These are phyloP conservation scores for Tenualosa thibaudeaui DNA, from an alignment of 2,797 vertebrate species.

Conservation along the genomic window DNA sequence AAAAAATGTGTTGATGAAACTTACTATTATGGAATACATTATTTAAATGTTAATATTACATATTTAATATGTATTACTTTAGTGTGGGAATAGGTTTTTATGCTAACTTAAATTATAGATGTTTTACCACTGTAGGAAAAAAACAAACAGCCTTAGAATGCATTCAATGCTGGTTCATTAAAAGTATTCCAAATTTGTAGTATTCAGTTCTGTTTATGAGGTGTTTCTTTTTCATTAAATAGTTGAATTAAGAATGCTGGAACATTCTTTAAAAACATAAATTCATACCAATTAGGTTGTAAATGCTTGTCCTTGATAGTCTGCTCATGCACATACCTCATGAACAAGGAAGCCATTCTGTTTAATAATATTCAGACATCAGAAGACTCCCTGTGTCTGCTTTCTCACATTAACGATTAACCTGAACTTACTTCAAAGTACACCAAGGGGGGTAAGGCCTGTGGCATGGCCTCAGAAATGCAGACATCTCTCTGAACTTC, in stretches of 20 bases:
- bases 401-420: constrained; percentile 53
- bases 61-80: background rate
- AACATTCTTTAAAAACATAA: constrained; percentile 1
- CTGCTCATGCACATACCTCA: background rate
- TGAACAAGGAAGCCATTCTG: background rate
- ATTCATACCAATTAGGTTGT: background rate
- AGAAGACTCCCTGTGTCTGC: constrained; percentile 57
- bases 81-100: constrained; percentile 2
- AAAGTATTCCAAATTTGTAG: background rate
- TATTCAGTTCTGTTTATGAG: background rate
- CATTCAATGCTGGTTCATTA: background rate
- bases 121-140: constrained; percentile 1
- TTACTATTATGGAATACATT: background rate
- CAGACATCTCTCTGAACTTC: background rate
- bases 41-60: background rate
- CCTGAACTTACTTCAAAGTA: constrained; percentile 60
- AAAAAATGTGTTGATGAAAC: background rate
- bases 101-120: constrained; percentile 49
- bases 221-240: background rate
- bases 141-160: background rate
- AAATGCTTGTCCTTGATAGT: background rate
- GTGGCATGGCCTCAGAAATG: constrained; percentile 43
- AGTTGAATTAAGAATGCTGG: background rate
- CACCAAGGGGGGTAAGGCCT: constrained; percentile 31
- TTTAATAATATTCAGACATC: constrained; percentile 21